Evolutionary conservation across 1,140 invertebrate species (phyloP).

Genomic region (Phthorimaea operculella): DNA sequence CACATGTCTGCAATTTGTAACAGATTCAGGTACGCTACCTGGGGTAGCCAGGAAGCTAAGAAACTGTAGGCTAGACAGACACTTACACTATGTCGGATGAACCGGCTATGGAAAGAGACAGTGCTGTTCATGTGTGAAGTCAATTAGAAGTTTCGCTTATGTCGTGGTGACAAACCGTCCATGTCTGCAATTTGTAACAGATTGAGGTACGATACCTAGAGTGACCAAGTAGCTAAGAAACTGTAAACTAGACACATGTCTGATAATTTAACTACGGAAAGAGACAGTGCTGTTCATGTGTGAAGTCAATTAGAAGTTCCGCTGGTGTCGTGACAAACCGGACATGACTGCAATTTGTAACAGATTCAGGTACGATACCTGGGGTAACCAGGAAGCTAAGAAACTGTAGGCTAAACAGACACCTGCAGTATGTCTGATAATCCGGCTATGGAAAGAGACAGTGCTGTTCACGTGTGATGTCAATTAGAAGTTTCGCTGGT

Average conservation of each 20-base stretch:
- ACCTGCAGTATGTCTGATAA: too few species aligned
- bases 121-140: constrained; percentile 47
- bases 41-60: too few species aligned
- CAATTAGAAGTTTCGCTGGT: too few species aligned
- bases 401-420: not conserved
- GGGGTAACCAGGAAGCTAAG: not conserved
- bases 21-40: too few species aligned
- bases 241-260: not conserved
- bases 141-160: constrained; percentile 49
- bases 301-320: too few species aligned
- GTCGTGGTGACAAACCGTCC: constrained; percentile 24
- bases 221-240: not conserved
- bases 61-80: too few species aligned
- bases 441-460: too few species aligned
- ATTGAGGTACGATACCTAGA: constrained; percentile 16
- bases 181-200: constrained; percentile 25
- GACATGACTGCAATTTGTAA: constrained; percentile 26
- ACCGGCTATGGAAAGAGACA: too few species aligned
- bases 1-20: too few species aligned
- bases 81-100: constrained; percentile 29
- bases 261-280: too few species aligned
- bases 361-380: constrained; percentile 18
- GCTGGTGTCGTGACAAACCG: constrained; percentile 24
- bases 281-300: too few species aligned
- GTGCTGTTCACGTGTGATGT: too few species aligned